A percentile compares a stretch with the other conserved stretches of the same genome.
Conservation (phyloP, 2,113 vertebrate species). For the Sylvietta virens region DNA sequence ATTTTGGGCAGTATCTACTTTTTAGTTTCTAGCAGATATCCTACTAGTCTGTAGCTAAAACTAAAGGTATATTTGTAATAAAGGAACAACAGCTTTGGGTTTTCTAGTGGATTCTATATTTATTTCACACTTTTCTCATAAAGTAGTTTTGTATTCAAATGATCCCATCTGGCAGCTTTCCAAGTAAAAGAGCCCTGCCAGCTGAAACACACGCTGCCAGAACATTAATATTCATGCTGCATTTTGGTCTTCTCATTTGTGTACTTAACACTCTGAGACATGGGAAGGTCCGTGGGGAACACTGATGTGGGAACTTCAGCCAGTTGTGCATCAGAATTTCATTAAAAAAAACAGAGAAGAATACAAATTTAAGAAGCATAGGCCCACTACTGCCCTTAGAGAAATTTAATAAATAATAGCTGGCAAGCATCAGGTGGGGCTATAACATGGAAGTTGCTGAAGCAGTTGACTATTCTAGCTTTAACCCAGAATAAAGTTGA, state of each 20-base stretch:
- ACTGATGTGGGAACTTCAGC: not conserved
- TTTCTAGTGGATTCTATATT: not conserved
- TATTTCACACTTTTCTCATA: not conserved
- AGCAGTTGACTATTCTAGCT: not conserved
- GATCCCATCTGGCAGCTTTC: slow-evolving; percentile 17
- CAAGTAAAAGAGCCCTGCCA: not conserved
- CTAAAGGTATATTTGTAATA: not conserved
- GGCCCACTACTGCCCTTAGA: not conserved
- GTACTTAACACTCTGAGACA: slow-evolving; percentile 9
- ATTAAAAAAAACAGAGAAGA: not conserved
- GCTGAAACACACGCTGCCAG: not conserved
- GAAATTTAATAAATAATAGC: not conserved
- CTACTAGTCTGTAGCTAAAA: not conserved
- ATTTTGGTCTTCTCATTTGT: slow-evolving; percentile 17
- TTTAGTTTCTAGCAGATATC: not conserved
- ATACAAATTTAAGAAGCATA: not conserved
- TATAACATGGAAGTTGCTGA: not conserved
- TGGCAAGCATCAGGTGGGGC: not conserved
- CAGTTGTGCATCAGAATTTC: not conserved
- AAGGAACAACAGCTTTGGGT: not conserved
- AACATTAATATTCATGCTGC: slow-evolving; percentile 24
- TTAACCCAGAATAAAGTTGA: not conserved
- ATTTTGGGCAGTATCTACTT: not conserved
- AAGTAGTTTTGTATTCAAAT: slow-evolving; percentile 21
- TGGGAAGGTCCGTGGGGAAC: not conserved